Evolutionary conservation across 2,888 invertebrate genomes (phyloP).

Genomic region (Drosophila cognata): DNA sequence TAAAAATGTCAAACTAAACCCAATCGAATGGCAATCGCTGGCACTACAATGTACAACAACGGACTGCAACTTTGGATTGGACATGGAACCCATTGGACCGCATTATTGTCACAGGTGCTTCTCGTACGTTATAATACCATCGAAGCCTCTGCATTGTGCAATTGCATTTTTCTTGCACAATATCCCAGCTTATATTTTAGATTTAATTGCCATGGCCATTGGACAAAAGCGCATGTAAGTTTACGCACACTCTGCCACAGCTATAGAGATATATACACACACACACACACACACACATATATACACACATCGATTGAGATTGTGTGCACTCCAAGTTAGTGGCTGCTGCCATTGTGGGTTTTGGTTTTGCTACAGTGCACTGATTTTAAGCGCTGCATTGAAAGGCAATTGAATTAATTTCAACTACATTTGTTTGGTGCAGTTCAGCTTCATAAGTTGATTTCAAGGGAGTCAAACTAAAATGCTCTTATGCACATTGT

Average conservation of each 20-base stretch:
- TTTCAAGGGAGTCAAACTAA: not conserved
- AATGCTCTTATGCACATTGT: not conserved
- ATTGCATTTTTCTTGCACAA: conserved; percentile 84
- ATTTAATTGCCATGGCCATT: conserved; percentile 84
- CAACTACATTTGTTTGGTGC: conserved; percentile 10
- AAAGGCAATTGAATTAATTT: conserved; percentile 66
- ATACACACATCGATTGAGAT: conserved; percentile 21
- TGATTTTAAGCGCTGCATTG: conserved; percentile 73
- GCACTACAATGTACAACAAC: conserved; percentile 20
- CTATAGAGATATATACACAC: not conserved
- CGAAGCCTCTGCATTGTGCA: conserved; percentile 84
- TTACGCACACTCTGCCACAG: conserved; percentile 28
- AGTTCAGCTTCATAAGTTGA: conserved; percentile 12
- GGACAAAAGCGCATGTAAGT: conserved; percentile 85
- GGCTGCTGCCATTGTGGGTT: conserved; percentile 55
- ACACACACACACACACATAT: conserved; percentile 6
- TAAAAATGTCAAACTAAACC: conserved; percentile 68
- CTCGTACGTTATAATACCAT: conserved; percentile 85
- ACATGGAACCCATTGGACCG: conserved; percentile 58
- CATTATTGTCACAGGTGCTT: conserved; percentile 85
- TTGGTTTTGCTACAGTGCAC: conserved; percentile 59
- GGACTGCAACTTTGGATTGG: conserved; percentile 28
- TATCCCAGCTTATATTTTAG: conserved; percentile 85
- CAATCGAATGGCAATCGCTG: conserved; percentile 69
- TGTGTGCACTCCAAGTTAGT: conserved; percentile 51